phyloP scores from a whole-genome alignment of 1,140 invertebrate species.

The Magallana ariakensis region DNA sequence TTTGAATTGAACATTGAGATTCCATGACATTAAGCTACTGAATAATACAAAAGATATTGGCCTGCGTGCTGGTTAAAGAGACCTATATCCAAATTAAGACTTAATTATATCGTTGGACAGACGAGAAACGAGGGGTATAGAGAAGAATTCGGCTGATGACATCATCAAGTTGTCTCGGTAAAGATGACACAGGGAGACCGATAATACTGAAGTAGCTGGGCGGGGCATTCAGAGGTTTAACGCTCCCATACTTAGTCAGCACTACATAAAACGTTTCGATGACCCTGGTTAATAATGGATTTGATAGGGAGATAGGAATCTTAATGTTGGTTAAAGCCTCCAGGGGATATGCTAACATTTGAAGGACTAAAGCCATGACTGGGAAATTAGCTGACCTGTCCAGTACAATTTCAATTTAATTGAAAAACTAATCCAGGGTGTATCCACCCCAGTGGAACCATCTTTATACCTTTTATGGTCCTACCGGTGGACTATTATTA shows the following conservation, averaged over 20 bases:
- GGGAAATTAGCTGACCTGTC: background rate
- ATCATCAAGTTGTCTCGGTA: background rate
- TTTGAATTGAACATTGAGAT: too few species aligned
- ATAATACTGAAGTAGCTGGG: background rate
- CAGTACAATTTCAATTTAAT: slow-evolving; percentile 17
- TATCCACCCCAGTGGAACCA: background rate
- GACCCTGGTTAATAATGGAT: background rate
- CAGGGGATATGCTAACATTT: background rate
- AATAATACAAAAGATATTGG: too few species aligned
- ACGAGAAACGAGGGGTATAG: background rate
- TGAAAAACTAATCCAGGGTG: background rate
- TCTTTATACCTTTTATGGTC: background rate
- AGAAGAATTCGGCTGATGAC: background rate
- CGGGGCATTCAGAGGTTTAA: background rate
- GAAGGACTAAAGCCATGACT: background rate
- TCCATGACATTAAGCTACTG: too few species aligned
- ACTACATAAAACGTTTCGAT: slow-evolving; percentile 18
- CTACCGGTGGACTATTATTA: too few species aligned
- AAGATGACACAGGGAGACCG: background rate
- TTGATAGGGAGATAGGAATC: slow-evolving; percentile 16
- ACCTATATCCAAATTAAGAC: too few species aligned
- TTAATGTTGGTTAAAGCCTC: background rate
- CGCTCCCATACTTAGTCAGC: background rate
- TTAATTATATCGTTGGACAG: slow-evolving; percentile 42
- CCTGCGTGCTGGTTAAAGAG: too few species aligned